Percentiles rank a stretch among this genome's conserved stretches.
Evolutionary conservation across 1,140 invertebrate species (phyloP).

Genomic region (Lycorma delicatula): DNA sequence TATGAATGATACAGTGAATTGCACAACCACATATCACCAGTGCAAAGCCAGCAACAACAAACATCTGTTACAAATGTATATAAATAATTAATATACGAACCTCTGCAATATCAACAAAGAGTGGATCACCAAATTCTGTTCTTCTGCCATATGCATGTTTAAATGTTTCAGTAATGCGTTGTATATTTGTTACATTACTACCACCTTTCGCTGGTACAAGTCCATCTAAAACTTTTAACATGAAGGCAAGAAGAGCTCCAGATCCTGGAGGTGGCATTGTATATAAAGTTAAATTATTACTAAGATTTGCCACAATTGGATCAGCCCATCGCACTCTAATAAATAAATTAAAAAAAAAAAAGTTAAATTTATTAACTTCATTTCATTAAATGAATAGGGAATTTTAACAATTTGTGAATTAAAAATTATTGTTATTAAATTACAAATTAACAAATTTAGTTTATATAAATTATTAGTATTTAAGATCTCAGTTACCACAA

Average conservation of each 20-base stretch:
- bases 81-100: conserved; percentile 25
- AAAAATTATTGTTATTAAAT: no score
- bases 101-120: conserved; percentile 35
- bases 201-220: conserved; percentile 40
- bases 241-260: conserved; percentile 69
- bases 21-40: no score
- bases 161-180: conserved; percentile 81
- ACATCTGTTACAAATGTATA: no score
- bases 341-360: conserved; percentile 19
- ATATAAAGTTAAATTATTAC: conserved; percentile 54
- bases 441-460: no score
- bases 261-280: conserved; percentile 74
- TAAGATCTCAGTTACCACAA: no score
- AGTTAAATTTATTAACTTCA: no score
- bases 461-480: no score
- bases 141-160: conserved; percentile 90
- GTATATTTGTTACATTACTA: conserved; percentile 46
- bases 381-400: no score
- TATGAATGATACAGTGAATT: no score
- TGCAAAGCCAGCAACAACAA: no score
- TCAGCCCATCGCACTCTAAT: conserved; percentile 51
- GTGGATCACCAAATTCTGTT: conserved; percentile 75
- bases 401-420: no score
- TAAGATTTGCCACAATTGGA: conserved; percentile 46
- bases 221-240: conserved; percentile 69